A percentile compares a stretch with the other conserved stretches of the same genome.
phyloP scores from a whole-genome alignment of 2,797 vertebrate species.

The Alcedo quadribrachys region DNA sequence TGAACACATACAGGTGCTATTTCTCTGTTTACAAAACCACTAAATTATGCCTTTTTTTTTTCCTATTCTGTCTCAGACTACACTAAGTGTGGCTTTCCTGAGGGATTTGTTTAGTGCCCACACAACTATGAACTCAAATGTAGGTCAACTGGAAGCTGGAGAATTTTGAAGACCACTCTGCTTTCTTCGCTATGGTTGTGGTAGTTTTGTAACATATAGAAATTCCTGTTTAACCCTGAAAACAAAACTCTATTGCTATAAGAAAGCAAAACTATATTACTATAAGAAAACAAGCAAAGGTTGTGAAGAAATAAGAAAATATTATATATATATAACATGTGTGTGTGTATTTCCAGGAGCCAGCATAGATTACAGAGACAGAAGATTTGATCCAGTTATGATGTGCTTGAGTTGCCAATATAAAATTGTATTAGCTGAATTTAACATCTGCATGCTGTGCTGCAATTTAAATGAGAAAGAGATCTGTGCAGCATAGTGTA shows the following conservation, averaged over 20 bases:
- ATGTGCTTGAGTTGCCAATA: background rate
- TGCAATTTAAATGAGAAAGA: background rate
- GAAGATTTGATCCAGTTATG: background rate
- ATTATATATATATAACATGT: background rate
- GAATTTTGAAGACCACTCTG: constrained; percentile 31
- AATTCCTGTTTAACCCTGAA: background rate
- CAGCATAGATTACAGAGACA: background rate
- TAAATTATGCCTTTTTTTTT: background rate
- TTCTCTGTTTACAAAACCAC: background rate
- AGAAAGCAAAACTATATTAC: background rate
- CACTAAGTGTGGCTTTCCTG: constrained; percentile 13
- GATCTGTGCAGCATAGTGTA: background rate
- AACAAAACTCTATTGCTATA: background rate
- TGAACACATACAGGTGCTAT: background rate
- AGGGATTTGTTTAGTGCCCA: background rate
- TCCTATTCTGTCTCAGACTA: background rate
- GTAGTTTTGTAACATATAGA: background rate
- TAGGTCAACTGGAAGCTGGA: constrained; percentile 40
- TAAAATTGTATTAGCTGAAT: background rate
- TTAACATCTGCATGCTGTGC: background rate
- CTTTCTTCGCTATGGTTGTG: background rate
- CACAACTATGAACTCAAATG: constrained; percentile 9
- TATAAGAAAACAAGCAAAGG: background rate
- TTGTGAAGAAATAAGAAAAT: background rate
- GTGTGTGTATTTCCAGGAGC: background rate